phyloP scores from a whole-genome alignment of 2,797 vertebrate genomes.

The Schizothorax lantsangensis region DNA sequence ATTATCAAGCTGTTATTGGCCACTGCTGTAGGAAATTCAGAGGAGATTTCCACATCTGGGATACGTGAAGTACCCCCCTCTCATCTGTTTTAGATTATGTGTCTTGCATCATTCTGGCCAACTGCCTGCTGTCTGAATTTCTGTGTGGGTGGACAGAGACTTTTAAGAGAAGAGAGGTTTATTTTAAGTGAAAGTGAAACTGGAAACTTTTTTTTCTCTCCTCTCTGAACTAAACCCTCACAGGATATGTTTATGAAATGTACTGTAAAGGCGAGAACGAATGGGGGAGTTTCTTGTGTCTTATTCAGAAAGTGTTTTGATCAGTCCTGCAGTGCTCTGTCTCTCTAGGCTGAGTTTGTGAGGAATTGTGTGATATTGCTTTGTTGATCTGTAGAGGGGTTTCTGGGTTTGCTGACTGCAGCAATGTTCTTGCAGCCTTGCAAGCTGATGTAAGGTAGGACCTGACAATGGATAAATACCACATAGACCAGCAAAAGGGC shows the following conservation, averaged over 20 bases:
- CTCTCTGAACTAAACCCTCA: neutral
- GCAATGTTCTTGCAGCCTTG: conserved; percentile 10
- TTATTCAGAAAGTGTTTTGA: conserved; percentile 14
- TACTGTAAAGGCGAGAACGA: neutral
- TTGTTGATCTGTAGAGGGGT: conserved; percentile 37
- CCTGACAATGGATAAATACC: conserved; percentile 30
- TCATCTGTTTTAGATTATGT: conserved; percentile 38
- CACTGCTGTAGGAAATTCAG: conserved; percentile 17
- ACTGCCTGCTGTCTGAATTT: neutral
- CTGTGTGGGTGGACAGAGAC: conserved; percentile 9
- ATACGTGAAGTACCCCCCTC: neutral
- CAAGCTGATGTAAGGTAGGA: conserved; percentile 43
- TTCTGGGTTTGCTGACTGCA: conserved; percentile 39
- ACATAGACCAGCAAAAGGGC: conserved; percentile 49
- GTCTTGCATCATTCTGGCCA: conserved; percentile 28
- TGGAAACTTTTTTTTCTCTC: conserved; percentile 15
- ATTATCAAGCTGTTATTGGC: conserved; percentile 5
- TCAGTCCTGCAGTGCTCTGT: neutral
- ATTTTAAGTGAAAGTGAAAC: conserved; percentile 49
- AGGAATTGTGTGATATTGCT: conserved; percentile 15
- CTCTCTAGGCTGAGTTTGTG: neutral
- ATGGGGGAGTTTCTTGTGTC: conserved; percentile 21
- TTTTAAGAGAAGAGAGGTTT: conserved; percentile 21
- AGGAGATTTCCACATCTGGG: conserved; percentile 44
- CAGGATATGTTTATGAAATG: conserved; percentile 42